Evolutionary conservation across 2,797 vertebrate genomes (phyloP).

Genomic region (Stomatorhinus walkeri): DNA sequence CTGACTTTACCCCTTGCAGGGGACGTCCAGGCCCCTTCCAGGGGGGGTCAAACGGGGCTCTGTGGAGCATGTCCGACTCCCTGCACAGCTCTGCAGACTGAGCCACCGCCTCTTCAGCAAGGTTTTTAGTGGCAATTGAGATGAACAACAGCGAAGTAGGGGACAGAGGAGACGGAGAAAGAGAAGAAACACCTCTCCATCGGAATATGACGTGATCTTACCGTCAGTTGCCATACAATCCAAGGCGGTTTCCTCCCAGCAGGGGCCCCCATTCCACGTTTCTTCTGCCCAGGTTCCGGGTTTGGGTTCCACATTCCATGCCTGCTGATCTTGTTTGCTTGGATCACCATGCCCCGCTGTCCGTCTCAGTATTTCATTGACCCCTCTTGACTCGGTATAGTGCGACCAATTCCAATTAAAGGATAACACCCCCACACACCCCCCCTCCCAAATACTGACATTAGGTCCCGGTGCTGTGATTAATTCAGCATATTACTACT

Average conservation of each 20-base stretch:
- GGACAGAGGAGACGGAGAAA: neutral
- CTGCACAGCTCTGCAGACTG: neutral
- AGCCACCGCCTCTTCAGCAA: neutral
- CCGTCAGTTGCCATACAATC: neutral
- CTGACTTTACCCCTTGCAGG: neutral
- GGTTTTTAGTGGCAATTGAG: neutral
- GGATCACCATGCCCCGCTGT: slow-evolving; percentile 1
- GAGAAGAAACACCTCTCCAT: neutral
- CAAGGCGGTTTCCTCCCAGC: neutral
- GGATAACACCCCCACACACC: neutral
- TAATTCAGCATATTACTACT: neutral
- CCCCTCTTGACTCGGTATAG: neutral
- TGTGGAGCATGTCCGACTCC: neutral
- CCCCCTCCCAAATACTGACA: neutral
- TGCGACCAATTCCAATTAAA: neutral
- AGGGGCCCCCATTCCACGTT: neutral
- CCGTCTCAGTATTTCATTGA: slow-evolving; percentile 29
- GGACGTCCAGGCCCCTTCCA: neutral
- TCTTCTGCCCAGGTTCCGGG: slow-evolving; percentile 19
- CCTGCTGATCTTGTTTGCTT: neutral
- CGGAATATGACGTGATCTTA: neutral
- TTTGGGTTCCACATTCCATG: neutral
- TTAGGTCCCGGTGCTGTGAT: neutral
- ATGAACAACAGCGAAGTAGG: neutral
- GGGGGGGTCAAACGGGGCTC: neutral